phyloP scores from a whole-genome alignment of 2,888 invertebrate species.

The Atherix ibis region DNA sequence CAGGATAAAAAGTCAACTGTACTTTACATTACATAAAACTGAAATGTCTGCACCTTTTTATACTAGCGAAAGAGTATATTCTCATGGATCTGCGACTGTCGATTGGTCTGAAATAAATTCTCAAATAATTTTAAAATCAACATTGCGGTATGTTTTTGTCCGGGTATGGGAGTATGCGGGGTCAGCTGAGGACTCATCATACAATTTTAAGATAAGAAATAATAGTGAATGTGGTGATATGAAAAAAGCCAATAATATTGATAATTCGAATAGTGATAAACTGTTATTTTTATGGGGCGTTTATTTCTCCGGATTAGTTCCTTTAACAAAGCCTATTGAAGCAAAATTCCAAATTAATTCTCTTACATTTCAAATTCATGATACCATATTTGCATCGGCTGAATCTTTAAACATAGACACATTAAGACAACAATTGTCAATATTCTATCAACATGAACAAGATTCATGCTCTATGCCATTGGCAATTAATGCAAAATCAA shows the following conservation, averaged over 20 bases:
- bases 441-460: constrained; percentile 15
- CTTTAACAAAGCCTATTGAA: constrained; percentile 32
- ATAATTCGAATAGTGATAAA: constrained; percentile 32
- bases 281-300: constrained; percentile 69
- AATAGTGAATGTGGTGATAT: background rate
- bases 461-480: constrained; percentile 2
- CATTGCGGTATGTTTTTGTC: constrained; percentile 26
- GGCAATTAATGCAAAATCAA: background rate
- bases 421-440: constrained; percentile 18
- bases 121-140: constrained; percentile 39
- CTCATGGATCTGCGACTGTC: constrained; percentile 48
- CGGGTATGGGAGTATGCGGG: constrained; percentile 29
- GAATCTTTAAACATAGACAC: constrained; percentile 26
- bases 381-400: constrained; percentile 64
- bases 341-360: constrained; percentile 31
- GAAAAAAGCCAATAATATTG: too few species aligned
- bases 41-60: constrained; percentile 72
- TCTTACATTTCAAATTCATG: constrained; percentile 73
- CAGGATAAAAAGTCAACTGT: constrained; percentile 39
- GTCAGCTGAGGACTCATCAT: constrained; percentile 16
- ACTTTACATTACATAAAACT: constrained; percentile 64
- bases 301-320: constrained; percentile 67
- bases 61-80: constrained; percentile 58
- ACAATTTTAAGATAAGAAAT: too few species aligned
- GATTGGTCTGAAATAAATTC: constrained; percentile 70